phyloP scores from a whole-genome alignment of 2,113 vertebrate genomes.

The Odobenus rosmarus region DNA sequence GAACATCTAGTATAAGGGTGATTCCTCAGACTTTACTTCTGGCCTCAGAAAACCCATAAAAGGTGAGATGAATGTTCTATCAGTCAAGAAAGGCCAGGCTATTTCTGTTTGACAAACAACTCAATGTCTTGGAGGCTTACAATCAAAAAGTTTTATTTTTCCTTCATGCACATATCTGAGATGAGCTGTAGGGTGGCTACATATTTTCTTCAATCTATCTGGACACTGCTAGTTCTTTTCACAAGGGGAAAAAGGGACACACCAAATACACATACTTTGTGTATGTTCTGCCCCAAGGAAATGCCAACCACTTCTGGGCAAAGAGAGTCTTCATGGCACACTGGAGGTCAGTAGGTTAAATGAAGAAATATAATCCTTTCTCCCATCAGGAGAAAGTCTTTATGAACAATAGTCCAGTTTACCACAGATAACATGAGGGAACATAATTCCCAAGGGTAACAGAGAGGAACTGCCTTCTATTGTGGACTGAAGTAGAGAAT shows the following conservation, averaged over 20 bases:
- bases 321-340: background rate
- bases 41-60: background rate
- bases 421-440: background rate
- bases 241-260: accelerated
- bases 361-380: background rate
- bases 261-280: background rate
- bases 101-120: background rate
- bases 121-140: background rate
- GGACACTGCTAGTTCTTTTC: background rate
- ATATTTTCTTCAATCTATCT: background rate
- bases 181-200: background rate
- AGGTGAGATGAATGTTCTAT: background rate
- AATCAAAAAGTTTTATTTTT: background rate
- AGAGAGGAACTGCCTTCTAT: background rate
- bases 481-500: background rate
- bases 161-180: background rate
- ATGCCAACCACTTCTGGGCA: background rate
- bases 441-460: background rate
- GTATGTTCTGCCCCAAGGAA: background rate
- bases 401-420: background rate
- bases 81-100: background rate
- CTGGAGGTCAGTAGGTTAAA: background rate
- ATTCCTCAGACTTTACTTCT: background rate
- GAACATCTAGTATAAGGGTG: background rate
- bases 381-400: background rate